phyloP scores from a whole-genome alignment of 2,797 vertebrate species.

The Buphagus erythrorhynchus region DNA sequence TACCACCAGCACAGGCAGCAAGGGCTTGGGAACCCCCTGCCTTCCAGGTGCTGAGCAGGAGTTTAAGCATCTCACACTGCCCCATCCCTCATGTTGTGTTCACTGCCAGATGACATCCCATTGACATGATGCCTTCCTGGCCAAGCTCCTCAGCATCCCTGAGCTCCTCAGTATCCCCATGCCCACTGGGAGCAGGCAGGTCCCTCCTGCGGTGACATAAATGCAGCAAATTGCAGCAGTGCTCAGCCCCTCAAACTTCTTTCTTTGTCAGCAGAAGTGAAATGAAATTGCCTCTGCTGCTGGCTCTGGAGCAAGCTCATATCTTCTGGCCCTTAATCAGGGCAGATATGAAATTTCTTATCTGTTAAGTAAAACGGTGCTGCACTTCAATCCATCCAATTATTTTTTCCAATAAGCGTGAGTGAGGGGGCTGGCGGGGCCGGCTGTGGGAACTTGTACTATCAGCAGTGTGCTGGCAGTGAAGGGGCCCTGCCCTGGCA shows the following conservation, averaged over 20 bases:
- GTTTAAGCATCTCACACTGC: neutral
- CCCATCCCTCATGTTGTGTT: rapidly evolving
- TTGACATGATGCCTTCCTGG: rapidly evolving
- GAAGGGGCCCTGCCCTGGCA: neutral
- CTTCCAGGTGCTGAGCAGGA: neutral
- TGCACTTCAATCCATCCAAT: conserved; percentile 51
- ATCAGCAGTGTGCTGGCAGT: neutral
- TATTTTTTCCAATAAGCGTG: conserved; percentile 53
- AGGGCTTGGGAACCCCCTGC: neutral
- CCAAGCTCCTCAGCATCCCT: neutral
- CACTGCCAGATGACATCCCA: neutral
- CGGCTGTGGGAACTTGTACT: neutral
- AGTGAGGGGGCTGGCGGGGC: neutral
- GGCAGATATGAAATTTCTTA: conserved; percentile 68
- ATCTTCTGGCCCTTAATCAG: conserved; percentile 54
- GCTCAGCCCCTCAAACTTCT: neutral
- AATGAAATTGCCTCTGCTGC: conserved; percentile 49
- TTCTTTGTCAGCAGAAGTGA: conserved; percentile 40
- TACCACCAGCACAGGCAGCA: rapidly evolving
- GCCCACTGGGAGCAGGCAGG: neutral
- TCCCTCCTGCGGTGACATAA: neutral
- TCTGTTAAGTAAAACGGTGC: conserved; percentile 53
- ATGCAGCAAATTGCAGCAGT: neutral
- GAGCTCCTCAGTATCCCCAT: neutral
- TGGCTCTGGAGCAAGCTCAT: neutral